These are phyloP conservation scores for Phenacoccus solenopsis DNA, from an alignment of 1,140 invertebrate genomes.

Conservation along the genomic window DNA sequence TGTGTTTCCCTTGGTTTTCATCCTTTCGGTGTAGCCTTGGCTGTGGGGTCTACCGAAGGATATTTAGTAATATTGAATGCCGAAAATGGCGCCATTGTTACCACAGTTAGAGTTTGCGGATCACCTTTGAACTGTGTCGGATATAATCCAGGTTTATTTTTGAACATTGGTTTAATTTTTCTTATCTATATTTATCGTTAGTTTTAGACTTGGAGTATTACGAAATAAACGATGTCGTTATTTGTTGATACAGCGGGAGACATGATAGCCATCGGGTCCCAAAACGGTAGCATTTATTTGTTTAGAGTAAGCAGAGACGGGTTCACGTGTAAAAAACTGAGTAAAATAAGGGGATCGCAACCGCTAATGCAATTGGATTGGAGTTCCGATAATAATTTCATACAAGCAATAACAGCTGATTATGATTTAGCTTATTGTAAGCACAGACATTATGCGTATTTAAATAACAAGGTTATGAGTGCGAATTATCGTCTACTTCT, in stretches of 20 bases:
- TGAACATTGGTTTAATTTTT: too few species aligned
- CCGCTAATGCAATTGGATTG: constrained; percentile 76
- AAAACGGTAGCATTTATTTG: constrained; percentile 74
- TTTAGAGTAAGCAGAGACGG: constrained; percentile 72
- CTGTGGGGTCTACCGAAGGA: constrained; percentile 77
- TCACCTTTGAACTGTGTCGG: constrained; percentile 68
- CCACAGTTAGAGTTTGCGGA: constrained; percentile 72
- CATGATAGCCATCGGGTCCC: constrained; percentile 77
- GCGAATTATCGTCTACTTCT: neutral
- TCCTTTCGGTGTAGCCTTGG: constrained; percentile 70
- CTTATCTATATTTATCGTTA: too few species aligned
- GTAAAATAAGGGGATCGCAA: constrained; percentile 70
- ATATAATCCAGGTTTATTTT: constrained; percentile 62
- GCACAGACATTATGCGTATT: constrained; percentile 31
- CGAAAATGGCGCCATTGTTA: constrained; percentile 63
- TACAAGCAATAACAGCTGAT: constrained; percentile 83
- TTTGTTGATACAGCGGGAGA: constrained; percentile 55
- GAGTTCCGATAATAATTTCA: constrained; percentile 73
- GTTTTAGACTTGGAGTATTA: too few species aligned
- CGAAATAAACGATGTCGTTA: neutral
- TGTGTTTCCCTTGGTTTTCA: constrained; percentile 74
- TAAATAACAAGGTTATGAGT: neutral
- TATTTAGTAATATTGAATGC: constrained; percentile 73
- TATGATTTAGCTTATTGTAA: constrained; percentile 83
- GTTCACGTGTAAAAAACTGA: constrained; percentile 74